Conservation (phyloP, 1,140 invertebrate genomes). For the Goniozus legneri region DNA sequence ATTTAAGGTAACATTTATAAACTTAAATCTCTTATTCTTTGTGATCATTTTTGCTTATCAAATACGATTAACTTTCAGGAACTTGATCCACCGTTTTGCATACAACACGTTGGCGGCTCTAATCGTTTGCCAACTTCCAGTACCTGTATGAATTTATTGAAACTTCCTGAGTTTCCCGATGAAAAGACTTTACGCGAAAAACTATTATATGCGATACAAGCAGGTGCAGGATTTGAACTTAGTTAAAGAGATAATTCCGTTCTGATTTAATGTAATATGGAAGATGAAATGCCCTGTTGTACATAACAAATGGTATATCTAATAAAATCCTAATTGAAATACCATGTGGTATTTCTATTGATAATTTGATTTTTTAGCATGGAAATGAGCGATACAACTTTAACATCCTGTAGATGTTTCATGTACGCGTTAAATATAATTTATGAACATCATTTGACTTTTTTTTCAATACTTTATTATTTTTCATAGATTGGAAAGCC, state of each 20-base stretch:
- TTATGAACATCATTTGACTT: too few species aligned
- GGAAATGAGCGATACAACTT: background rate
- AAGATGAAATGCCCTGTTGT: background rate
- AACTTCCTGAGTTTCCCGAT: conserved; percentile 86
- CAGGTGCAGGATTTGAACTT: conserved; percentile 93
- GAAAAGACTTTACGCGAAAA: conserved; percentile 77
- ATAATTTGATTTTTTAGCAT: conserved; percentile 6
- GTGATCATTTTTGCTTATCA: conserved; percentile 1
- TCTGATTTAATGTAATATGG: background rate
- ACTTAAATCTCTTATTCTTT: conserved; percentile 5
- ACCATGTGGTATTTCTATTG: background rate
- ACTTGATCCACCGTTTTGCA: conserved; percentile 89
- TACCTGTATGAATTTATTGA: conserved; percentile 97
- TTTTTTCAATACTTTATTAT: background rate
- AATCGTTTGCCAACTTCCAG: conserved; percentile 91
- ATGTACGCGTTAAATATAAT: conserved; percentile 4
- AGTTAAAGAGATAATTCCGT: conserved; percentile 59
- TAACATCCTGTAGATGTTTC: conserved; percentile 4
- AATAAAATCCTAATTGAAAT: background rate
- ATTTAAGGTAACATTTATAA: conserved; percentile 73
- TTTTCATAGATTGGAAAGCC: background rate
- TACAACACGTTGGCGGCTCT: conserved; percentile 83
- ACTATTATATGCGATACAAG: conserved; percentile 90
- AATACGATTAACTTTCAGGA: conserved; percentile 60
- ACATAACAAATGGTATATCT: background rate